Base-by-base conservation (phyloP, 2,888 invertebrate species). In the Baronia brevicornis region DNA sequence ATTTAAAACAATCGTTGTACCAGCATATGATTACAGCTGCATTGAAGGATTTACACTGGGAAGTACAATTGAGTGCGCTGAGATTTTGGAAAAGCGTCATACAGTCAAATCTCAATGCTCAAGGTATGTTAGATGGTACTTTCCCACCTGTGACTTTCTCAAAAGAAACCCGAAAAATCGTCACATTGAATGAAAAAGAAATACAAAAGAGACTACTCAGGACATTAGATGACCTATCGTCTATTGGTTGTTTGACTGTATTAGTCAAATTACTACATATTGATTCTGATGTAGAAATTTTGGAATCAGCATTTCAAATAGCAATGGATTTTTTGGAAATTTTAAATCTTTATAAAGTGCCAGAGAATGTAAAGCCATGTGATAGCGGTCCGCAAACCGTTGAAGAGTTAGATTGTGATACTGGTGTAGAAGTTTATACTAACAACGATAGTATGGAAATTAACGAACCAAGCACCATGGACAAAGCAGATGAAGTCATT, bases 111-210 rank as follows among this genome's bases (percentile, higher is more conserved):
- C 70, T 93, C 4, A 85, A 84, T 0, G 87, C 92, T 51, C 93
- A 93, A 68, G 94, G 94, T n/a, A 92, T 94, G 91, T 86, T 94
- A 5, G 93, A 94, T 55, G 92, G 92, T 0, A 86, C 78, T 0
- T 94, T 94, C 63, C 94, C 94, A 0, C 87, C 87, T 0, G 90
- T 93, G 0, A 93, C 93, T 0, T 94, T 94, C 61, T 93, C 93
- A 0, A 91, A 88, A 53, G 91, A 92, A 61, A 84, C 90, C 3
- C 86, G 89, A 36, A 94, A 94, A 70, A 94, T 94, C 9, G 90
- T 94, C 2, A 88, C 88, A 0, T 64, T 94, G 5, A 91, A 89
- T 12, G 88, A 89, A 35, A 64, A 64, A 0, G 92, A 93, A 66
- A 88, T 91, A 27, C 86, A 87, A 46, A 86, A 72, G 39, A 77